Evolutionary conservation across 1,140 invertebrate species (phyloP), one percentile per base, ranked within the genome.

Genomic region (Trachymyrmex septentrionalis): DNA sequence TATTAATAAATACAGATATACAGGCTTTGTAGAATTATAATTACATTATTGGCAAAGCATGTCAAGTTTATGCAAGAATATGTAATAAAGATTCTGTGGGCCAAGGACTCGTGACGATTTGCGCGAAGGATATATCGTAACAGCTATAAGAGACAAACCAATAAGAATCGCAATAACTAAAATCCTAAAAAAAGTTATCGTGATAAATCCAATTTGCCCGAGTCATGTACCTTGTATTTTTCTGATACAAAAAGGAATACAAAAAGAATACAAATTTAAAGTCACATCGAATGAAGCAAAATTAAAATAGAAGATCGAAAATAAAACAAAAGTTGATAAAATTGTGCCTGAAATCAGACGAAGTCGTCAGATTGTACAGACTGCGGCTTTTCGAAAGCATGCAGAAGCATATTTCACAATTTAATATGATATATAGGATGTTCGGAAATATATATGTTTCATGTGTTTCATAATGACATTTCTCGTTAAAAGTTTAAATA

Each of bases 331-430:
- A 6, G 4, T 19, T 38, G n/a, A 38, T 24, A 61, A 61, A 63
- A 50, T 57, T 50, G 7, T 61, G 55, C 38, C 55, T 5, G 30
- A 55, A 86, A 81, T 86, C 38, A 53, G 59, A 84, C 80, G 55
- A 84, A 84, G 80, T 84, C 57, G 57, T 72, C 30, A 24, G 27
- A 82, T 73, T 82, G 53, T 71, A 48, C 14, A 69, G 66, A 69
- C 6, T 53, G 21, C n/a, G 66, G 44, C 21, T 81, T 81, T 59
- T 10, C 34, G n/a, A 21, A 14, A 71, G 6, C 34, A 57, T 16
- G 16, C 12, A 34, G 12, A 55, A 27, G 7, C 9, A 12, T n/a
- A 30, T 69, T 24, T 81, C 30, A 19, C 10, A 27, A 71, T 81
- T 71, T n/a, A 4, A 59, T 80, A 48, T 38, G 55, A 71, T 71